These are phyloP conservation scores for Rotaria socialis DNA, from an alignment of 2,888 invertebrate species.

Conservation along the genomic window DNA sequence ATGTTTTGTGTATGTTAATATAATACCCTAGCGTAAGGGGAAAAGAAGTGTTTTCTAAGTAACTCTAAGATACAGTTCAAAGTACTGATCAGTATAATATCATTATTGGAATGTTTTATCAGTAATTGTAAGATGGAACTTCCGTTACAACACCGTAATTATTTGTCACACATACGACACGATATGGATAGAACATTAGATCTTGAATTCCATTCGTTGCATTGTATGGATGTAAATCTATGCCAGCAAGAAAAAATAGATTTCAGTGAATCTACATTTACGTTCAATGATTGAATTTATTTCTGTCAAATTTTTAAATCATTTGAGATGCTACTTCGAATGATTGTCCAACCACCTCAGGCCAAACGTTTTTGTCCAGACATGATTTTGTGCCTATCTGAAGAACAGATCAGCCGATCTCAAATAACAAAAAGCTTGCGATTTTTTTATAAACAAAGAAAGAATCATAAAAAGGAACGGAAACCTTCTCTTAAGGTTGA, in stretches of 20 bases:
- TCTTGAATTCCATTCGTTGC: neutral
- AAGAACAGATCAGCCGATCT: no score
- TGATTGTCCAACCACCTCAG: neutral
- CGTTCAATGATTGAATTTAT: neutral
- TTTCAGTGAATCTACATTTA: no score
- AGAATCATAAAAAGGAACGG: no score
- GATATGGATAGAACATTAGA: neutral
- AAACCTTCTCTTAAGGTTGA: no score
- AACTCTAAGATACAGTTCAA: no score
- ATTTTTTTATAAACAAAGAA: no score
- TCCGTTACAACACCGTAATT: neutral
- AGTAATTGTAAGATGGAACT: neutral
- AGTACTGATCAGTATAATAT: no score
- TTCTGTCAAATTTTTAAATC: neutral
- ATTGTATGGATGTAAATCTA: neutral
- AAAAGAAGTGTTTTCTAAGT: no score
- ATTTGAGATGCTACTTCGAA: neutral
- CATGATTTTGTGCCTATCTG: neutral
- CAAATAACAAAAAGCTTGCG: no score
- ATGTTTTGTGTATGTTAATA: no score
- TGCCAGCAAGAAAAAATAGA: neutral
- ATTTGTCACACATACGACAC: slow-evolving; percentile 1
- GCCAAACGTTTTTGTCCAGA: neutral
- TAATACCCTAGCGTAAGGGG: no score
- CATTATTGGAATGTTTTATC: no score